These are phyloP conservation scores for Poeciliopsis occidentalis DNA, from an alignment of 2,113 vertebrate genomes.

Conservation along the genomic window DNA sequence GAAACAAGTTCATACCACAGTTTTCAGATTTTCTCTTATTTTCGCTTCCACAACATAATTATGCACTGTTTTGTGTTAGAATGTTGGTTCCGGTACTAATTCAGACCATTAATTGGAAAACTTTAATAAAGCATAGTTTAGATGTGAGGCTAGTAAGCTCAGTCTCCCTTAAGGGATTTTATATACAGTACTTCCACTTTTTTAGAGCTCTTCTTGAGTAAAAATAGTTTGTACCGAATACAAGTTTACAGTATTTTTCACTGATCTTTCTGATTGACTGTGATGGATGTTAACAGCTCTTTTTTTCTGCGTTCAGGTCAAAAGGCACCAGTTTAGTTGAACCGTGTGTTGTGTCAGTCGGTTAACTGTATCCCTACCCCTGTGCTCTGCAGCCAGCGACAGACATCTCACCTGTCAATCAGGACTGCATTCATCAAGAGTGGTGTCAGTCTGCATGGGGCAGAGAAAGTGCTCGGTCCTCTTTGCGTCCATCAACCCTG, in stretches of 20 bases:
- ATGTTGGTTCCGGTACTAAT: too few relatives aligned
- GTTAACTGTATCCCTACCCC: conserved; percentile 59
- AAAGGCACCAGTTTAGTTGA: conserved; percentile 41
- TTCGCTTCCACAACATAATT: too few relatives aligned
- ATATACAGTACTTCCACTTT: background rate
- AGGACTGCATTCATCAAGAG: conserved; percentile 69
- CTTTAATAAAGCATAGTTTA: too few relatives aligned
- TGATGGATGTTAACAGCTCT: conserved; percentile 8
- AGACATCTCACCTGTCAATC: conserved; percentile 65
- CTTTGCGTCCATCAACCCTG: conserved; percentile 43
- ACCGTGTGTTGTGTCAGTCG: conserved; percentile 44
- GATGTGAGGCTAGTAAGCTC: too few relatives aligned
- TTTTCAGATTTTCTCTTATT: too few relatives aligned
- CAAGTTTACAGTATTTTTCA: background rate
- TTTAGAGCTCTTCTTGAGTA: background rate
- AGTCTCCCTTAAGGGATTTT: background rate
- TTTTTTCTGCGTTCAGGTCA: conserved; percentile 39
- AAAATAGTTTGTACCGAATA: background rate
- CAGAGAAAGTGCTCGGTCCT: conserved; percentile 71
- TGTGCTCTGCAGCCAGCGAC: conserved; percentile 35
- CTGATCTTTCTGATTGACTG: background rate
- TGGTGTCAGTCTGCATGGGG: conserved; percentile 48
- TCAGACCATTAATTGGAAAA: too few relatives aligned
- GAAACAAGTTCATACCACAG: too few relatives aligned
- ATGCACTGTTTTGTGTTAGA: too few relatives aligned